A percentile compares a stretch with the other conserved stretches of the same genome.
These are phyloP conservation scores for Apamea sordens DNA, from an alignment of 2,888 invertebrate species.

Conservation along the genomic window DNA sequence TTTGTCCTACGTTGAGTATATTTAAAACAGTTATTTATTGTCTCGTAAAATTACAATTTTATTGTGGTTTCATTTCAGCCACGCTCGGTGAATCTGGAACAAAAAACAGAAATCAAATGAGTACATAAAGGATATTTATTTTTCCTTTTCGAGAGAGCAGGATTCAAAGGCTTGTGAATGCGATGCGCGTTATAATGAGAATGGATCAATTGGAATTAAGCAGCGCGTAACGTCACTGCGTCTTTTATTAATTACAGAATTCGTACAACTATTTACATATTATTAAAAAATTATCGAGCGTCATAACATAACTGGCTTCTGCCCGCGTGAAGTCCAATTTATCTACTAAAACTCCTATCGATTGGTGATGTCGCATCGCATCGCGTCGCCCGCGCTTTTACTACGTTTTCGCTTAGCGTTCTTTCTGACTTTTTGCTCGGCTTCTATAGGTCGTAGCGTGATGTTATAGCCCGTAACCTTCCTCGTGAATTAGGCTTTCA, in stretches of 20 bases:
- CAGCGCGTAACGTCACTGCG: conserved; percentile 15
- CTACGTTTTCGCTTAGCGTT: not conserved
- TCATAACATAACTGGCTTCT: not conserved
- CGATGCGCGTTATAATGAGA: conserved; percentile 31
- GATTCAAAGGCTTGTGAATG: conserved; percentile 46
- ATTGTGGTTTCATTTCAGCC: conserved; percentile 72
- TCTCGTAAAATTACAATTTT: conserved; percentile 70
- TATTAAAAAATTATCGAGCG: not conserved
- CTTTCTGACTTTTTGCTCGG: not conserved
- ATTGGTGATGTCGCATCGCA: not conserved
- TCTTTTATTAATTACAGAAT: conserved; percentile 16
- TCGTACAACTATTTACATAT: not conserved
- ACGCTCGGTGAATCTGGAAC: conserved; percentile 78
- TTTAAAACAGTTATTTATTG: conserved; percentile 68
- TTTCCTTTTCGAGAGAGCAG: conserved; percentile 30
- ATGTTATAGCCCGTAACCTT: not conserved
- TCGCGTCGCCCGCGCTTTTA: not conserved
- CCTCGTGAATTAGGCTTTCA: not conserved
- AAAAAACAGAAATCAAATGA: conserved; percentile 69
- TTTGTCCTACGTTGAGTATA: conserved; percentile 56
- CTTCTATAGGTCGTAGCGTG: not conserved
- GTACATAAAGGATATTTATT: conserved; percentile 44
- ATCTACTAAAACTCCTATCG: not conserved
- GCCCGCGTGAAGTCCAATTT: not conserved
- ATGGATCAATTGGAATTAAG: conserved; percentile 27